These are phyloP conservation scores for Stenurella melanura DNA, from an alignment of 2,888 invertebrate genomes.

Conservation along the genomic window DNA sequence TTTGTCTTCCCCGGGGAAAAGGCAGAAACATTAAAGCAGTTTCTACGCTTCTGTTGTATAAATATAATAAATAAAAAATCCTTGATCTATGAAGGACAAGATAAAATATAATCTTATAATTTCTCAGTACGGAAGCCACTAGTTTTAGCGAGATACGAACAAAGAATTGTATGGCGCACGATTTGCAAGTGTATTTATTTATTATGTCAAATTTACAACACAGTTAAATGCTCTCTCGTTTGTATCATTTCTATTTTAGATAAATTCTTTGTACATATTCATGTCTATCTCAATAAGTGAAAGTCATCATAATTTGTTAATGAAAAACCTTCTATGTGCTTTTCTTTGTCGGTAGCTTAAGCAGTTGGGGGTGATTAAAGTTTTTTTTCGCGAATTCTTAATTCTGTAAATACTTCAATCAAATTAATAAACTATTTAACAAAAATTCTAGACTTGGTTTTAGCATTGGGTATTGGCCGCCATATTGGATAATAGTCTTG, in stretches of 20 bases:
- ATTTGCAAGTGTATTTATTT: not conserved
- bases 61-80: not conserved
- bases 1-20: not conserved
- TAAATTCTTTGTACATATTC: not conserved
- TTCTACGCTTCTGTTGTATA: not conserved
- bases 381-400: too few species aligned
- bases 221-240: not conserved
- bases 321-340: too few species aligned
- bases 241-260: not conserved
- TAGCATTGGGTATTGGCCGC: too few species aligned
- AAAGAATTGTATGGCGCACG: not conserved
- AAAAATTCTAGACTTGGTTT: too few species aligned
- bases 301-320: not conserved
- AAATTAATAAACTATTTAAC: too few species aligned
- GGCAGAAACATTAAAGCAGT: not conserved
- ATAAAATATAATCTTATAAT: not conserved
- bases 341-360: too few species aligned
- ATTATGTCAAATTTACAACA: not conserved
- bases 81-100: constrained; percentile 2
- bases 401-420: too few species aligned
- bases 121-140: not conserved
- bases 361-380: too few species aligned
- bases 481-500: too few species aligned
- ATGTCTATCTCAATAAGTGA: not conserved
- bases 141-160: not conserved